Percentiles rank a stretch among this genome's conserved stretches.
These are phyloP conservation scores for Dendrolimus pini DNA, from an alignment of 2,888 invertebrate genomes.

Conservation along the genomic window DNA sequence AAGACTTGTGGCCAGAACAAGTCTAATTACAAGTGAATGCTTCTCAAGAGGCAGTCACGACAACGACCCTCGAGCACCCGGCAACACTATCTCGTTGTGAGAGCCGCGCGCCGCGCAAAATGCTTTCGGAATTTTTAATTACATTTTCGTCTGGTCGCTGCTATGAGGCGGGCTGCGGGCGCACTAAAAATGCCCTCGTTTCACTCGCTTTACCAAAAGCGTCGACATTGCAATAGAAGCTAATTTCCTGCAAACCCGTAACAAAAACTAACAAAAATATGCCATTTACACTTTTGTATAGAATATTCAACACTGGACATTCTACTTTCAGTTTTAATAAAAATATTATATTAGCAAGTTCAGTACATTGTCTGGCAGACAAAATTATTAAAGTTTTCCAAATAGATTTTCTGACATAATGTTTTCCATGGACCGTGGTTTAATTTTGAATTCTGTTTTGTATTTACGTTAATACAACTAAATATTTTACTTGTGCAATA, in stretches of 20 bases:
- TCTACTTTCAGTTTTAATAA: too few species aligned
- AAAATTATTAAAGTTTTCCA: too few species aligned
- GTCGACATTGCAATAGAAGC: conserved; percentile 76
- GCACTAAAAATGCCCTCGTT: conserved; percentile 63
- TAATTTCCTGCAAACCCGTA: conserved; percentile 74
- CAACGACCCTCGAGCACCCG: conserved; percentile 58
- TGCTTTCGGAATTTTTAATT: conserved; percentile 76
- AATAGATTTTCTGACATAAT: too few species aligned
- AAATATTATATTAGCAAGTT: too few species aligned
- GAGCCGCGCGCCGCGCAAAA: conserved; percentile 64
- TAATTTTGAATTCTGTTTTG: too few species aligned
- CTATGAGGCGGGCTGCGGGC: conserved; percentile 61
- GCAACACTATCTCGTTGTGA: conserved; percentile 74
- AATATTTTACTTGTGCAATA: too few species aligned
- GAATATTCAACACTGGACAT: conserved; percentile 18
- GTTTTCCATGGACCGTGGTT: too few species aligned
- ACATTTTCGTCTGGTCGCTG: conserved; percentile 73
- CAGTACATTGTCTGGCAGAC: too few species aligned
- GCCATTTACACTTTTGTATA: conserved; percentile 47
- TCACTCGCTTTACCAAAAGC: conserved; percentile 71
- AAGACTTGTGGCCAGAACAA: conserved; percentile 55
- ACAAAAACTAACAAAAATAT: conserved; percentile 67
- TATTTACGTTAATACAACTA: too few species aligned
- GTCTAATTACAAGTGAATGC: conserved; percentile 71
- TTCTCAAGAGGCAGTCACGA: conserved; percentile 66